Conservation (phyloP, 2,888 invertebrate genomes). For the Scaptomyza parva region DNA sequence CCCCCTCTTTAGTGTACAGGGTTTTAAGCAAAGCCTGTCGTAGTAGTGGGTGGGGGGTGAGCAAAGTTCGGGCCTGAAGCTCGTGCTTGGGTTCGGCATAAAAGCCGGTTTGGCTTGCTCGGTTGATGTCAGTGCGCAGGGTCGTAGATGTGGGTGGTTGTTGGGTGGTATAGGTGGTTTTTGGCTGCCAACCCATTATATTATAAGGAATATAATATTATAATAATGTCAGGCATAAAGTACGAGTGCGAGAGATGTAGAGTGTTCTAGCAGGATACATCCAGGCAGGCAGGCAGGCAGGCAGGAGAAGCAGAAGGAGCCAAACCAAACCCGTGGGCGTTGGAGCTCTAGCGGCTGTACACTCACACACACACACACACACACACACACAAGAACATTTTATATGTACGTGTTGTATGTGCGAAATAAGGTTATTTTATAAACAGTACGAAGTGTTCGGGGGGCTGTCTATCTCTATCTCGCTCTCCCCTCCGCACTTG, state of each 20-base stretch:
- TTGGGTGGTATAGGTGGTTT: constrained; percentile 53
- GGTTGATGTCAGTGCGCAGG: constrained; percentile 71
- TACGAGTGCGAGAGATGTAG: constrained; percentile 53
- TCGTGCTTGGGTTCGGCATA: constrained; percentile 46
- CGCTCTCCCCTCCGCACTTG: constrained; percentile 10
- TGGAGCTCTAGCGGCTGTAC: constrained; percentile 51
- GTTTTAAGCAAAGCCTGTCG: constrained; percentile 6
- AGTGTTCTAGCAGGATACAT: constrained; percentile 23
- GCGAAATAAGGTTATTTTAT: constrained; percentile 79
- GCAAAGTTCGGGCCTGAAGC: constrained; percentile 13
- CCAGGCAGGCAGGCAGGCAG: constrained; percentile 2
- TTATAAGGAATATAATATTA: constrained; percentile 82
- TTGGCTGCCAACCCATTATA: constrained; percentile 77
- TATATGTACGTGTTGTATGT: constrained; percentile 58
- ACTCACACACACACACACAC: constrained; percentile 37
- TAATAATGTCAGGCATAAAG: constrained; percentile 81
- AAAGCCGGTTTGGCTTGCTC: constrained; percentile 66
- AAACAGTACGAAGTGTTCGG: constrained; percentile 61
- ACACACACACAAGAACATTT: constrained; percentile 10
- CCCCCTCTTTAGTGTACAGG: too few relatives aligned
- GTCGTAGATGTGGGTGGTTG: constrained; percentile 48
- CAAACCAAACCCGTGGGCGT: constrained; percentile 63
- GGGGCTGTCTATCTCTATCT: constrained; percentile 43
- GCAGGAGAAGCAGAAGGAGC: constrained; percentile 17
- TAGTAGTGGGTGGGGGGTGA: constrained; percentile 9